Evolutionary conservation across 2,113 vertebrate species (phyloP).

Genomic region (Orthonyx spaldingii): DNA sequence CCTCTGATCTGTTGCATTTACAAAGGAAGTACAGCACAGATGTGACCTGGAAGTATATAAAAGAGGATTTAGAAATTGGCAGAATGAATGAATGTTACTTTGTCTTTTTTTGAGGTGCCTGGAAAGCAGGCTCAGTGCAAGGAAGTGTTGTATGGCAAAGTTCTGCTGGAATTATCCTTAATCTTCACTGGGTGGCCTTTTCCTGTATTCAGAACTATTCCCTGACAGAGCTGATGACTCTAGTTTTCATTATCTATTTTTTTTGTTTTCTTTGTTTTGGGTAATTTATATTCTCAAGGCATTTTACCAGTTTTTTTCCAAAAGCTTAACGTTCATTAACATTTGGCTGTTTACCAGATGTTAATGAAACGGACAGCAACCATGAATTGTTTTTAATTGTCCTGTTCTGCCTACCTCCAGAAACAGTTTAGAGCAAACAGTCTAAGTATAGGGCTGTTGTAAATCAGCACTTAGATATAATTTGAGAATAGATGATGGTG

Average conservation of each 20-base stretch:
- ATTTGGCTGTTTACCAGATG: background rate
- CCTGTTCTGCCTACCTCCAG: background rate
- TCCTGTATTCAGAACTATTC: background rate
- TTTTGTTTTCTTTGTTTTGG: background rate
- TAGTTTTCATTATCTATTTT: background rate
- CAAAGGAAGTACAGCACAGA: background rate
- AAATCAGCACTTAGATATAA: background rate
- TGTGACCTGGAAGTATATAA: background rate
- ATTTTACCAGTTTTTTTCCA: background rate
- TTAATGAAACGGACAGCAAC: background rate
- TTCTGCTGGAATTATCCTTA: background rate
- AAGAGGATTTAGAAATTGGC: background rate
- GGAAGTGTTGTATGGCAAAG: background rate
- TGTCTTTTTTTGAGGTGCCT: background rate
- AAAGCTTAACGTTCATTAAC: background rate
- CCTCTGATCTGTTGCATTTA: slow-evolving; percentile 10
- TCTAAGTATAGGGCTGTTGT: background rate
- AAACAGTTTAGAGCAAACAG: background rate
- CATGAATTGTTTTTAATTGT: background rate
- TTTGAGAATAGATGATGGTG: background rate
- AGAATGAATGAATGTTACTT: background rate
- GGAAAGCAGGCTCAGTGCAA: background rate
- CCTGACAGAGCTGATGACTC: background rate
- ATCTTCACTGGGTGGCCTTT: background rate
- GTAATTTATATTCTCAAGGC: background rate